Evolutionary conservation across 2,797 vertebrate genomes (phyloP), one percentile per base, ranked within the genome.

Genomic region (Basileuterus tristriatus): DNA sequence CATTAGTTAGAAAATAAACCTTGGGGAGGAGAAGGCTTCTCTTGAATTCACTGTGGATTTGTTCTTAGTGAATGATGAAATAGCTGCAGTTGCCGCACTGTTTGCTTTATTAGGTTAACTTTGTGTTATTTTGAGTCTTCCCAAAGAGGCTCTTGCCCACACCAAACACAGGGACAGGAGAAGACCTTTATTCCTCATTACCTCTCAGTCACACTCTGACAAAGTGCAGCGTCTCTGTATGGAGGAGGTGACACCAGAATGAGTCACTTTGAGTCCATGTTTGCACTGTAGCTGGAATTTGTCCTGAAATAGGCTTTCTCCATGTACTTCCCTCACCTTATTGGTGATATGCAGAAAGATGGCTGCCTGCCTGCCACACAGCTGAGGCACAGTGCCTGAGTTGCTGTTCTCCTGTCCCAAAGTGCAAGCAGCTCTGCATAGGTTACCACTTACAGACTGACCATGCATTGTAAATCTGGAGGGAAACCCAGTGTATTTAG

Each of bases 31-130:
- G 23, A 44, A 34, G 6, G 6, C 7, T 76, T 41, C 34, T 71
- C 29, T 59, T 49, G 32, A 63, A 30, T 85, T 91, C 11, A 6
- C 34, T 85, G 41, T 69, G 80, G 53, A 21, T 80, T 75, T 71
- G 23, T 55, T 53, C 7, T 34, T 49, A 29, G 34, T 39, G 55
- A 76, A 52, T 76, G 80, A 82, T 56, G 55, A 32, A 63, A 12
- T 34, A 69, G 32, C 53, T 68, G 8, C 49, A 37, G 29, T 47
- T 1, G 3, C 62, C 55, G 58, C 20, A 14, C 49, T 41, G 18
- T 65, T 90, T 83, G 69, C 72, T 70, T 90, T 89, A n/a, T 71
- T 74, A 70, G 71, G 71, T 74, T 34, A 67, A 49, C 27, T 34
- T 37, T 44, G 27, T 53, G 3, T 83, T 68, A 32, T 43, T 92